These are phyloP conservation scores for Ptiloglossa arizonensis DNA, from an alignment of 1,140 invertebrate species.

Conservation along the genomic window DNA sequence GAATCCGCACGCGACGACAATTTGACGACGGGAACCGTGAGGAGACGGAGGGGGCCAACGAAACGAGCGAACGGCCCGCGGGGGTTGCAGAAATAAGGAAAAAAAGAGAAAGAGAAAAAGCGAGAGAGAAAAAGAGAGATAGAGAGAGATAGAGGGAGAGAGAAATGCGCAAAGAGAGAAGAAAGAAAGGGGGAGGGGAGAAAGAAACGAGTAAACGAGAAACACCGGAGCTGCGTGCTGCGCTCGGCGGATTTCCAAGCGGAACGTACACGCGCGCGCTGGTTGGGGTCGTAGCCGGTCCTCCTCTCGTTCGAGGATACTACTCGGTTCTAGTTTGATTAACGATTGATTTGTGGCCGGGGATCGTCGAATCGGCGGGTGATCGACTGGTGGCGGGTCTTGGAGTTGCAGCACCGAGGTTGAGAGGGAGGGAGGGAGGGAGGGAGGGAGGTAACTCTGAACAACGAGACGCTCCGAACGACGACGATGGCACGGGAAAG, in stretches of 20 bases:
- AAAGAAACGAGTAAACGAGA: not conserved
- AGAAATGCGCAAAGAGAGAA: no score
- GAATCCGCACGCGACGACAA: constrained; percentile 69
- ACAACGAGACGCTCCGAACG: not conserved
- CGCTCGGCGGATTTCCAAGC: constrained; percentile 35
- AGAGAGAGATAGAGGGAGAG: no score
- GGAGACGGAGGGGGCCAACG: not conserved
- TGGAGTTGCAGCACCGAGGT: no score
- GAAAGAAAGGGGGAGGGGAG: not conserved
- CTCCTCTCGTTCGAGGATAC: no score
- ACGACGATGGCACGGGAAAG: no score
- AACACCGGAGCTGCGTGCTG: not conserved
- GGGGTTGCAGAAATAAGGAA: constrained; percentile 9
- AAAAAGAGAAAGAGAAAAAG: not conserved
- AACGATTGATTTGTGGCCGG: constrained; percentile 45
- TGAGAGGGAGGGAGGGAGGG: no score
- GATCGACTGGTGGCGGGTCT: constrained; percentile 3
- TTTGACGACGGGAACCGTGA: constrained; percentile 34
- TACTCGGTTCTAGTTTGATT: constrained; percentile 33
- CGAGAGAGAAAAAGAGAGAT: no score
- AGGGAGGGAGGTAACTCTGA: no score
- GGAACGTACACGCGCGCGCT: not conserved
- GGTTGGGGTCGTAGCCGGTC: no score
- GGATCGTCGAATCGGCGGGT: not conserved
- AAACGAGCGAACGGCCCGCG: not conserved